phyloP scores from a whole-genome alignment of 2,888 invertebrate species.

The Melieria crassipennis region DNA sequence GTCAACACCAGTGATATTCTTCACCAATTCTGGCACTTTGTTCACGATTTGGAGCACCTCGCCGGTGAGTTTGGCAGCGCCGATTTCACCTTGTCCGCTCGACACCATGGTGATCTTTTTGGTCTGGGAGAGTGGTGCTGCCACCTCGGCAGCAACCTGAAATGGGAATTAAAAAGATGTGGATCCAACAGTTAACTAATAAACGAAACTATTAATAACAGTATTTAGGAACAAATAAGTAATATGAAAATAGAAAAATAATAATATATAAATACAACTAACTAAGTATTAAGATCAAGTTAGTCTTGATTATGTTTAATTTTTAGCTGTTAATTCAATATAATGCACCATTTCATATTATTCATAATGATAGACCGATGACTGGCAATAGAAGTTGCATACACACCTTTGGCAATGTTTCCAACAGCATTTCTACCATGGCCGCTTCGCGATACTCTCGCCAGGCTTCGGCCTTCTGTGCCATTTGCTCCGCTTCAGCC shows the following conservation, averaged over 20 bases:
- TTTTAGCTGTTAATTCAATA: too few species aligned
- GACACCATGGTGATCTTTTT: constrained; percentile 98
- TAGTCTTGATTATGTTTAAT: too few species aligned
- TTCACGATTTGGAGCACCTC: constrained; percentile 94
- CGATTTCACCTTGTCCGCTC: constrained; percentile 88
- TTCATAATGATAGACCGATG: too few species aligned
- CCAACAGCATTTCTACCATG: constrained; percentile 96
- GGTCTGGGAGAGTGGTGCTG: constrained; percentile 92
- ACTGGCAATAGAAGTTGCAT: too few species aligned
- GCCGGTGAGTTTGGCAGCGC: constrained; percentile 92
- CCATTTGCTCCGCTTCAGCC: constrained; percentile 97
- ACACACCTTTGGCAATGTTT: constrained; percentile 89
- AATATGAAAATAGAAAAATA: not conserved
- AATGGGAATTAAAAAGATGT: not conserved
- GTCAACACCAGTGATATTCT: constrained; percentile 92
- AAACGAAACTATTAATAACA: too few species aligned
- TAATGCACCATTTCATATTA: too few species aligned
- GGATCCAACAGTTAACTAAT: not conserved
- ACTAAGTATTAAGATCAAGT: too few species aligned
- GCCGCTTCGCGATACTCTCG: constrained; percentile 95
- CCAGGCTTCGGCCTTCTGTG: constrained; percentile 97
- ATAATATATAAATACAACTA: not conserved
- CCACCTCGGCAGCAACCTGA: constrained; percentile 95
- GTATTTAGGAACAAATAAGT: too few species aligned
- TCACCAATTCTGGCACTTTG: constrained; percentile 90